Base-by-base conservation (phyloP, 2,888 invertebrate species). In the Philereme transversata region DNA sequence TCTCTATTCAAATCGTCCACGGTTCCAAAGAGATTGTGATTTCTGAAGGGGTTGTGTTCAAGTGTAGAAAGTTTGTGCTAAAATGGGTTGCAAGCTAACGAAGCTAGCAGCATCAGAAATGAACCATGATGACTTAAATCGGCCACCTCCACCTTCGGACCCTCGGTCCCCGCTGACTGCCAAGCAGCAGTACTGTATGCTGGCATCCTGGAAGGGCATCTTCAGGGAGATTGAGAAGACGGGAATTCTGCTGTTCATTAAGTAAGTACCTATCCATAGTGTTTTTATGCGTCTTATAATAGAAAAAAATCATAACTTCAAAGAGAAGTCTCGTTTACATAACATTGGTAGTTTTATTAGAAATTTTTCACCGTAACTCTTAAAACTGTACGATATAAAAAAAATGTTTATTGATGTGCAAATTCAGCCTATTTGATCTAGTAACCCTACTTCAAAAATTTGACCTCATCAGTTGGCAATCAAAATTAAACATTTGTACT, bases 181-280 rank as follows among this genome's bases (percentile, higher is more conserved):
- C 4, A 95, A 96, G 76, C 97, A 98, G 88, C 97, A 96, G 87
- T 97, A 97, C 90, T 96, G 94, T 83, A 96, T 97, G 93, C 93
- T 96, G 79, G 97, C 97, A 2, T 97, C 97, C 0, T 98, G 97
- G 98, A 97, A 97, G 78, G 97, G 97, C 22, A 97, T 98, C 76
- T 95, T 95, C 82, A 93, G 97, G 72, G 97, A 97, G 60, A 96
- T 97, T 87, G 96, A 97, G 82, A 95, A 95, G 50, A 97, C 97
- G 11, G 97, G 97, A 5, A 95, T 97, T 70, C 94, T 95, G 81
- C 96, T 98, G 94, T 97, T 98, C 83, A 93, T 97, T 83, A 97
- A 96, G 97, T 97, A 93, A 95, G 96, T 65, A 34, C 5, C 3
- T 5, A 51, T 8, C 40, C 40, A 5, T 8, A 5, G 7, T 36